These are phyloP conservation scores for Menidia beryllina DNA, from an alignment of 2,113 vertebrate species.

Conservation along the genomic window DNA sequence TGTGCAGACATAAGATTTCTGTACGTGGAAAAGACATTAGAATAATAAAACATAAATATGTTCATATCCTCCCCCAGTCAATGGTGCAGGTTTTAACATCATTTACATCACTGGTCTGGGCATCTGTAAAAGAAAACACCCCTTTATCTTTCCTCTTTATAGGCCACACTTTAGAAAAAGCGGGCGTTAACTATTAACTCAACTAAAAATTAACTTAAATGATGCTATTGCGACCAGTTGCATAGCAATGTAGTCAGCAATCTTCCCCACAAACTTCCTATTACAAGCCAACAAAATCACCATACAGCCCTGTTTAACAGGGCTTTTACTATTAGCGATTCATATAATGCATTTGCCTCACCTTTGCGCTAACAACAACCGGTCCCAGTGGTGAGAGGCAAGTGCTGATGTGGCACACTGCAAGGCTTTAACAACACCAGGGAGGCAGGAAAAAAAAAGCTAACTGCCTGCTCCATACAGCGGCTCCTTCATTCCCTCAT, in stretches of 20 bases:
- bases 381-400: conserved; percentile 62
- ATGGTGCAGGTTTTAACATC: conserved; percentile 63
- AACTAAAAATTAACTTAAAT: conserved; percentile 67
- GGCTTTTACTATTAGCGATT: conserved; percentile 70
- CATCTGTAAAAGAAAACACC: conserved; percentile 54
- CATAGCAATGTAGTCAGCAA: conserved; percentile 62
- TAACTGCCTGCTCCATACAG: conserved; percentile 57
- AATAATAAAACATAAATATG: conserved; percentile 65
- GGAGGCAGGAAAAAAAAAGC: conserved; percentile 58
- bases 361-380: conserved; percentile 66
- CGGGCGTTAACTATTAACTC: conserved; percentile 57
- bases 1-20: conserved; percentile 33
- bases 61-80: conserved; percentile 55
- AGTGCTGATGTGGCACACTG: conserved; percentile 63
- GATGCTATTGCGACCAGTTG: conserved; percentile 49
- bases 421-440: conserved; percentile 62
- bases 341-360: conserved; percentile 77
- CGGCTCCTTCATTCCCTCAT: conserved; percentile 37
- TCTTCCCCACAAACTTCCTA: conserved; percentile 24
- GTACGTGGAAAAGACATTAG: conserved; percentile 49
- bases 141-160: conserved; percentile 55
- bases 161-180: conserved; percentile 42
- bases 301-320: conserved; percentile 23
- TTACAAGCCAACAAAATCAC: conserved; percentile 61
- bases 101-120: conserved; percentile 68